These are phyloP conservation scores for Acridotheres tristis DNA, from an alignment of 2,797 vertebrate genomes.

Conservation along the genomic window DNA sequence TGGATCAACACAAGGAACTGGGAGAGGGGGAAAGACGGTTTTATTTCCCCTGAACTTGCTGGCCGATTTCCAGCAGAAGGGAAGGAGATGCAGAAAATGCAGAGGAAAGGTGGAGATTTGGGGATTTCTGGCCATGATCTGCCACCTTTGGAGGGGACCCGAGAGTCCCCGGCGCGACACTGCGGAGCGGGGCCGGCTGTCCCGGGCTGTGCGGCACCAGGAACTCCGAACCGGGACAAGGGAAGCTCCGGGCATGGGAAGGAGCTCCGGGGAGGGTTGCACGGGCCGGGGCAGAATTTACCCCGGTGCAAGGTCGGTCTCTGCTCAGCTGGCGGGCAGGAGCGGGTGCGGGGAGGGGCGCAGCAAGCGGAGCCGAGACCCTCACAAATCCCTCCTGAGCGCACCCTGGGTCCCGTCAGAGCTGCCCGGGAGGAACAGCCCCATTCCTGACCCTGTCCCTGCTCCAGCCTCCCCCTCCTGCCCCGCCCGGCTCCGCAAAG, in stretches of 20 bases:
- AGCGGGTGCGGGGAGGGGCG: neutral
- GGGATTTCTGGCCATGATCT: neutral
- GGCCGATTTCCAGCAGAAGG: neutral
- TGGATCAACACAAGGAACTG: neutral
- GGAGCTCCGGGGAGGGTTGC: neutral
- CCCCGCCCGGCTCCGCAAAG: neutral
- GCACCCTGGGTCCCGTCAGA: accelerated
- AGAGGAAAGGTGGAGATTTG: neutral
- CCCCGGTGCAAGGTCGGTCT: neutral
- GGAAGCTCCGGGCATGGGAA: neutral
- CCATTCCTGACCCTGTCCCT: neutral
- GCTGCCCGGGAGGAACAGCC: neutral
- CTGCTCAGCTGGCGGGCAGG: neutral
- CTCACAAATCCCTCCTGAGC: neutral
- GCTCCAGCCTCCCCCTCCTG: neutral
- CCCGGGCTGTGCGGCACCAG: neutral
- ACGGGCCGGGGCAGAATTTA: neutral
- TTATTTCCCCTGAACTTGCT: neutral
- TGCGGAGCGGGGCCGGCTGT: neutral
- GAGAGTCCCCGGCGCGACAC: accelerated
- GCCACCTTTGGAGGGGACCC: neutral
- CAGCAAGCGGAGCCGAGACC: neutral
- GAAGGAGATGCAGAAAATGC: neutral
- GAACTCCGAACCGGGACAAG: neutral
- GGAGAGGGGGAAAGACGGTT: neutral